Evolutionary conservation across 2,888 invertebrate genomes (phyloP).

Genomic region (Trisateles emortualis): DNA sequence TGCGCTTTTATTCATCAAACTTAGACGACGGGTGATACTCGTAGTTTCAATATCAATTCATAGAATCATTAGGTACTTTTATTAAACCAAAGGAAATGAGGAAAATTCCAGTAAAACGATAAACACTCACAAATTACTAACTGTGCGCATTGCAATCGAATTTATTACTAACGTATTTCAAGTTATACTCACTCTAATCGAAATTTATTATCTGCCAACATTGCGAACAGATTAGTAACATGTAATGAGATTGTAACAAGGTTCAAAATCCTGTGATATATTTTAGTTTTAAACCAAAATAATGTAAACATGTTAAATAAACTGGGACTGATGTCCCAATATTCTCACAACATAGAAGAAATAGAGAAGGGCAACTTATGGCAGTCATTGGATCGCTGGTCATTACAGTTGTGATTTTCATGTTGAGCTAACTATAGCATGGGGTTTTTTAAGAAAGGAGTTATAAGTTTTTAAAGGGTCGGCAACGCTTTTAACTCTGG

Average conservation of each 20-base stretch:
- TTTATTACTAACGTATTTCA: background rate
- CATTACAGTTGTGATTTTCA: no score
- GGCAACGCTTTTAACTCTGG: no score
- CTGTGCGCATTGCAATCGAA: background rate
- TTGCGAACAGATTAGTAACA: background rate
- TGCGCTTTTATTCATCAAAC: no score
- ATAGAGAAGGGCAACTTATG: background rate
- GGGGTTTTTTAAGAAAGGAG: no score
- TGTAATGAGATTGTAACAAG: background rate
- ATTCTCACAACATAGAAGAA: background rate
- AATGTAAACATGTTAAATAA: slow-evolving; percentile 6
- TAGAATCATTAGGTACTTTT: no score
- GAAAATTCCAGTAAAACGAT: background rate
- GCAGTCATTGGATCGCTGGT: no score
- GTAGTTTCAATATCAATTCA: no score
- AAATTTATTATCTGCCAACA: background rate
- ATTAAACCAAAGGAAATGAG: background rate
- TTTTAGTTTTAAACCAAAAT: slow-evolving; percentile 6
- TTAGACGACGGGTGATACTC: no score
- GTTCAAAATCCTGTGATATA: slow-evolving; percentile 4
- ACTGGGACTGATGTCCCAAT: slow-evolving; percentile 7
- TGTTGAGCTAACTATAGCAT: no score
- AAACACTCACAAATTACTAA: background rate
- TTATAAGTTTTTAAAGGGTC: no score
- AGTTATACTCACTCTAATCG: background rate